Percentiles rank a stretch among this genome's conserved stretches.
Evolutionary conservation across 1,140 invertebrate genomes (phyloP).

Genomic region (Helicorthomorpha holstii): DNA sequence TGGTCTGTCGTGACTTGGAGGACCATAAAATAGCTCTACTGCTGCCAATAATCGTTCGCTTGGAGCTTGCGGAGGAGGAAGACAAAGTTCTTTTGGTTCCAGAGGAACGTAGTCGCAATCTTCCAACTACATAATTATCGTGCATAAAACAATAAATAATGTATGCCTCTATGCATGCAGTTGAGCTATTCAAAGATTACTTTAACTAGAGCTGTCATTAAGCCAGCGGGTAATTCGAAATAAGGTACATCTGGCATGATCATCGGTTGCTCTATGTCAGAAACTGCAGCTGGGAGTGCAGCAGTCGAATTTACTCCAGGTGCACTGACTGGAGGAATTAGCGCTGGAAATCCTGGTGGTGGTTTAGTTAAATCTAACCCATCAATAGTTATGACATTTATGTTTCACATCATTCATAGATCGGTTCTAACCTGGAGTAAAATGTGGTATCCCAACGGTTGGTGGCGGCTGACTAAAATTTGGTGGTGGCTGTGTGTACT

Average conservation of each 20-base stretch:
- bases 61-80: conserved; percentile 83
- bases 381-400: no score
- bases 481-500: conserved; percentile 15
- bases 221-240: conserved; percentile 84
- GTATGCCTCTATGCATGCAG: background rate
- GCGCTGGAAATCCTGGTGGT: conserved; percentile 51
- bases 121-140: conserved; percentile 58
- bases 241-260: conserved; percentile 81
- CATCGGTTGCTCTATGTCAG: conserved; percentile 26
- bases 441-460: background rate
- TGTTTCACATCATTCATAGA: no score
- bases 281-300: conserved; percentile 13
- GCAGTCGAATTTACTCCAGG: conserved; percentile 4
- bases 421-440: background rate
- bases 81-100: conserved; percentile 70
- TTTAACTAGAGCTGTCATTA: conserved; percentile 87
- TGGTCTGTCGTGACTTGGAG: conserved; percentile 80
- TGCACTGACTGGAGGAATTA: conserved; percentile 8
- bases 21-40: conserved; percentile 86
- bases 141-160: conserved; percentile 13
- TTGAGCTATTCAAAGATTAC: conserved; percentile 24
- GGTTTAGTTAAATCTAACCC: conserved; percentile 69
- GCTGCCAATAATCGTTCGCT: conserved; percentile 78
- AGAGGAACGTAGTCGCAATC: conserved; percentile 77
- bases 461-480: conserved; percentile 13